Base-by-base conservation (phyloP, 2,113 vertebrate species). In the Eidolon helvum region DNA sequence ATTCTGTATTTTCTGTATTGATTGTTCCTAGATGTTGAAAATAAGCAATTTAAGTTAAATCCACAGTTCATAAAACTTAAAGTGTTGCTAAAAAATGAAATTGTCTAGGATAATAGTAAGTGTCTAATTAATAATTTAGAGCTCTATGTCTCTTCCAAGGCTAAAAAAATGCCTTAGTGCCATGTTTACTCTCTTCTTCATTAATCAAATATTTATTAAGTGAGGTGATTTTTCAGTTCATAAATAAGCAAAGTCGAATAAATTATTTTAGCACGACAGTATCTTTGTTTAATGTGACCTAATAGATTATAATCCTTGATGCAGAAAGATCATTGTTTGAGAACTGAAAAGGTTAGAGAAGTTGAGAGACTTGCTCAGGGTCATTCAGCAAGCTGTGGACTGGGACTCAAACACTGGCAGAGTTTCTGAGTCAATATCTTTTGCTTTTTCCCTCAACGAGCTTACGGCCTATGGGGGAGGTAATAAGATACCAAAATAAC, bases 121-220 rank as follows among this genome's bases (percentile, higher is more conserved):
- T 40, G 33, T 53, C 28, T 79, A 89, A 71, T 75, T 80, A 71
- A 79, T 14, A 90, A 96, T 55, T 94, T 69, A 90, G 50, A 88
- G 33, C 45, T 69, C 63, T 48, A 38, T 7, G 0, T 74, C 24
- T 89, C 59, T 45, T 86, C 14, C 38, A 74, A 80, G 35, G 50
- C 8, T 78, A 75, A 50, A 96, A 86, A 94, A 92, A 83, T 79
- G 43, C 3, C 63, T 78, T 65, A 38, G 30, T 45, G 45, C 65
- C 63, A 90, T 19, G 28, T 89, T 94, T 68, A 57, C 63, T 84
- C 35, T 2, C 90, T 50, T 88, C 19, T 43, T 65, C 45, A 57
- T 53, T 88, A 77, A 86, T 69, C 33, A 72, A 85, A 93, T 77
- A 92, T 94, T 95, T 97, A 82, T 53, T 53, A 91, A 75, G 33